A percentile compares a stretch with the other conserved stretches of the same genome.
Evolutionary conservation across 2,888 invertebrate genomes (phyloP).

Genomic region (Hydrotaea diabolus): DNA sequence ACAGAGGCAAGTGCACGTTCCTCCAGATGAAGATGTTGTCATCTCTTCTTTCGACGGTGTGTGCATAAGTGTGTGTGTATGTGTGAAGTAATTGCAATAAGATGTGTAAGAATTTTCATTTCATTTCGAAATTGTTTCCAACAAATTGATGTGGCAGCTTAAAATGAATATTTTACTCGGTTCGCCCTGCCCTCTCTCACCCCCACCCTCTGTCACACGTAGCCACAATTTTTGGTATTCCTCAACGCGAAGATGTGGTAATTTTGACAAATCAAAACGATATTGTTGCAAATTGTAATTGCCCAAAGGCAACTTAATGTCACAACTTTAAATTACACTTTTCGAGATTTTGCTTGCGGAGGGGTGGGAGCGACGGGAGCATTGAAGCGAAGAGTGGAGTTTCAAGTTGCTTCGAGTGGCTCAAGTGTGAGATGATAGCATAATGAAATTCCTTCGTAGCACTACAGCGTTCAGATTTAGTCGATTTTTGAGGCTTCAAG

Average conservation of each 20-base stretch:
- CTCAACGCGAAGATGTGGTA: conserved; percentile 33
- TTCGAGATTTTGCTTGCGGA: neutral
- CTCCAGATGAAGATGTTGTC: conserved; percentile 45
- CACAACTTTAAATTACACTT: conserved; percentile 26
- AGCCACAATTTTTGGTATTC: neutral
- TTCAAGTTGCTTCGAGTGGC: neutral
- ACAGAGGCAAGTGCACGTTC: neutral
- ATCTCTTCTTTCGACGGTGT: too few species aligned
- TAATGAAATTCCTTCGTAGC: too few species aligned
- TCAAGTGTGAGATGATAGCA: neutral
- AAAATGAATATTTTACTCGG: conserved; percentile 37
- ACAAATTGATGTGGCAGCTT: conserved; percentile 60
- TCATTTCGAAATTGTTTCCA: conserved; percentile 50
- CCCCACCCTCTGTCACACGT: neutral
- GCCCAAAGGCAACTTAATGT: conserved; percentile 30
- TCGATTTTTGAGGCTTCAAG: neutral
- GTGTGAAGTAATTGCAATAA: conserved; percentile 52
- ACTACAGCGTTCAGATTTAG: neutral
- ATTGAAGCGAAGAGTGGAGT: too few species aligned
- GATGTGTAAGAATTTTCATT: conserved; percentile 52
- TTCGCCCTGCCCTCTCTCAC: neutral
- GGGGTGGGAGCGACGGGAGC: too few species aligned
- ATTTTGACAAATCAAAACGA: conserved; percentile 63
- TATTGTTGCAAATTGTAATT: conserved; percentile 53
- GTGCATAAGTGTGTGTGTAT: too few species aligned